Evolutionary conservation across 2,113 vertebrate genomes (phyloP).

Genomic region (Macaca mulatta): DNA sequence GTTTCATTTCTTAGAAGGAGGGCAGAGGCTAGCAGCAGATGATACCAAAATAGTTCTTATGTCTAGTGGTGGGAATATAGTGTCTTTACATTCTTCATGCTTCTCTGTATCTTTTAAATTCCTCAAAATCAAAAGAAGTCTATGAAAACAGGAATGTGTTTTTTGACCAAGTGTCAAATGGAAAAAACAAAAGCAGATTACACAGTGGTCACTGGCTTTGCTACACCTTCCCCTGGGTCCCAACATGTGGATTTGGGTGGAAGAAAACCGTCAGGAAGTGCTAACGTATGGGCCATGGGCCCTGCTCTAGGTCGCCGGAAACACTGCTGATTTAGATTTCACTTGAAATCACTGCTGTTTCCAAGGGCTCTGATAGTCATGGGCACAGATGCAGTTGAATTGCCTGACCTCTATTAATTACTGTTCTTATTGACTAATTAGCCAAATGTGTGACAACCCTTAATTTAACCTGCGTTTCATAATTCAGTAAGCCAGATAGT

Average conservation of each 20-base stretch:
- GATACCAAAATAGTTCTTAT: neutral
- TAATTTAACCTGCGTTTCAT: neutral
- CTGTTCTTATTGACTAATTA: neutral
- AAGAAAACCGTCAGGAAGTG: neutral
- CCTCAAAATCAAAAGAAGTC: neutral
- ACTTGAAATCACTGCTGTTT: neutral
- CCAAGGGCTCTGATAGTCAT: neutral
- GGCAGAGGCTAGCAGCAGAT: neutral
- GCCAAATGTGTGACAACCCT: neutral
- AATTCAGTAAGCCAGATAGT: neutral
- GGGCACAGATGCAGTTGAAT: too few species aligned
- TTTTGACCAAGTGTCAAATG: neutral
- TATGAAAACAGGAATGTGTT: neutral
- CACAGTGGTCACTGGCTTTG: neutral
- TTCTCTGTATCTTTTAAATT: neutral
- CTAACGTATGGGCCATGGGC: fast-evolving
- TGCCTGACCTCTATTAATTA: neutral
- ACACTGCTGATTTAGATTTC: neutral
- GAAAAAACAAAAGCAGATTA: neutral
- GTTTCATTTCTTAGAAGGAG: neutral
- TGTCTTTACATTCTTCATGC: neutral
- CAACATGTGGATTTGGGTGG: fast-evolving
- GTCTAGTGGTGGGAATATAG: neutral
- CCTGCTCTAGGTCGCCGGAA: neutral
- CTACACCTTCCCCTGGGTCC: neutral